These are phyloP conservation scores for Antechinus stuartii DNA, from an alignment of 2,113 vertebrate genomes.

Conservation along the genomic window DNA sequence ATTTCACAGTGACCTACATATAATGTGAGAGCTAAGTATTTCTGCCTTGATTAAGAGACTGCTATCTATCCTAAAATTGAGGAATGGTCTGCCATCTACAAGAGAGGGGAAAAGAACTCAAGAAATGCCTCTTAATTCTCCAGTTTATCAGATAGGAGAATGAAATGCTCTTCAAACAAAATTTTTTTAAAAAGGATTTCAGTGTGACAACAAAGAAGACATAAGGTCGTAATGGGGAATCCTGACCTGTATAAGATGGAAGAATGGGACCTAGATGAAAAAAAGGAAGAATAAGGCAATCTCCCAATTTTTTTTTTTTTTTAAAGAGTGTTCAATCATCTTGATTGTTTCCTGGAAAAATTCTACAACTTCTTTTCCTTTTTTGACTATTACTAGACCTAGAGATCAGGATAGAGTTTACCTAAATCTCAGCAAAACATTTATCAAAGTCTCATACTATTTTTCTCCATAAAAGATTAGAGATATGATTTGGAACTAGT, in stretches of 20 bases:
- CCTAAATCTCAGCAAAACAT: no score
- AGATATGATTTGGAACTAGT: neutral
- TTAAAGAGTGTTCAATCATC: no score
- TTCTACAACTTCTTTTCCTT: no score
- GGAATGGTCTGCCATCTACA: neutral
- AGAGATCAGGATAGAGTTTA: no score
- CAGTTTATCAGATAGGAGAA: neutral
- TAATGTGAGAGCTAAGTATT: neutral
- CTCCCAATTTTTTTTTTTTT: no score
- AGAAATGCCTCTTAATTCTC: neutral
- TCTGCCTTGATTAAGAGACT: neutral
- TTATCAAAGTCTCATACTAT: no score
- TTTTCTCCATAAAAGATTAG: no score
- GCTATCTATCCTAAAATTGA: neutral
- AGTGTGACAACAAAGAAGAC: neutral
- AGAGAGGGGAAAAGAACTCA: neutral
- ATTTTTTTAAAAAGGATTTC: neutral
- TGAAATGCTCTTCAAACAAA: neutral
- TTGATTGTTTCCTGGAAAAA: no score
- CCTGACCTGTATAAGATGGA: neutral
- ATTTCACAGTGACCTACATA: neutral
- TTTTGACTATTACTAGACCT: no score
- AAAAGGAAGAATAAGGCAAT: neutral
- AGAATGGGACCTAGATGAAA: neutral
- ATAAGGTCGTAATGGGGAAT: neutral